Base-by-base conservation (phyloP, 2,888 invertebrate species). In the Chirona hameri region DNA sequence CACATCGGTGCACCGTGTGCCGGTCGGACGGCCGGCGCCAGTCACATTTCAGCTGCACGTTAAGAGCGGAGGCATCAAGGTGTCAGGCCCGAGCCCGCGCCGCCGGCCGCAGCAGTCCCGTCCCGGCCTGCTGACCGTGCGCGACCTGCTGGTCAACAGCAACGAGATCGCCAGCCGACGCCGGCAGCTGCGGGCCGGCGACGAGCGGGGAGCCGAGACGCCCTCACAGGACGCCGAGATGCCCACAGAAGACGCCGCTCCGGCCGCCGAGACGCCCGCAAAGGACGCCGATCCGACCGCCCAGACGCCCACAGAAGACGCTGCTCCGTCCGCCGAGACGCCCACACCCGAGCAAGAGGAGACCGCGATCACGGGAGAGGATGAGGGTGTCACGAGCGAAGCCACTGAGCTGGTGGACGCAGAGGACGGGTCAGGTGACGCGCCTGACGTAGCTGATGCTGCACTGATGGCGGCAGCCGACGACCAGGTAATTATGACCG, bases 41-140 rank as follows among this genome's bases (percentile, higher is more conserved):
- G 52, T 52, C 88, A 88, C 84, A 87, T 87, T 84, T 86, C 88
- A 57, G 87, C 87, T 82, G 81, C 31, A 65, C 29, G 31, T 81
- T 12, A n/a, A 76, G 60, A 48, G 55, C 81, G 24, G 31, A 39
- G 46, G 39, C 83, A 29, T 46, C 80, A 55, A 55, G 69, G 46
- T 72, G 82, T 76, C 27, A 9, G 82, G 52, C 57, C 76, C 31
- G 18, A 27, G 31, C 3, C 76, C 39, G 46, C 81, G 31, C n/a
- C 24, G 24, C 3, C 57, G 4, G 21, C 1, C 10, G 9, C 24
- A 76, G 46, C 9, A 46, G 76, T 46, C 46, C 76, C 7, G 3
- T 24, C 39, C 76, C 39, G 76, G 76, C 46, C 76, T 76, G 46
- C 76, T 76, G 39, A 76, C 76, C 24, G 46, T 24, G 24, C 21